Evolutionary conservation across 2,113 vertebrate genomes (phyloP), one percentile per base, ranked within the genome.

Genomic region (Alaudala cheleensis): DNA sequence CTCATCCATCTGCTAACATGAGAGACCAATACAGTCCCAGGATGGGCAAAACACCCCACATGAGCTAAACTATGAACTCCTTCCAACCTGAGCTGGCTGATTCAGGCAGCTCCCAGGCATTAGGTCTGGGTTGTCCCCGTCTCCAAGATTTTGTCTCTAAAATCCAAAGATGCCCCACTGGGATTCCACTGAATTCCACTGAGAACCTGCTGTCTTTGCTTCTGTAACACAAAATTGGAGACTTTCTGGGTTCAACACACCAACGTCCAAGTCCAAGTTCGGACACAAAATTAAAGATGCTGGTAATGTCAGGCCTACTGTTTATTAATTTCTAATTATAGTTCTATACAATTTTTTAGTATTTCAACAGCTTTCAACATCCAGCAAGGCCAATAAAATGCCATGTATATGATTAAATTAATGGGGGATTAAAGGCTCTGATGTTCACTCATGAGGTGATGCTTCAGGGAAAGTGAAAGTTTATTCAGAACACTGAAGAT

Each of bases 221-320:
- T 74, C 86, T 47, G 6, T 26, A 50, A 39, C 7, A 39, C 24
- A 80, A 19, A 71, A 34, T 0, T 11, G 6, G n/a, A 81, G 31
- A 50, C 28, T 28, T 77, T 50, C 45, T 40, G 60, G 10, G n/a
- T 33, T 29, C 42, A 56, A 15, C 3, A 29, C 31, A 49, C 13
- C 31, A 69, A 17, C 0, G 0, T 0, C 3, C 13, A 31, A 78
- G 50, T 51, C 47, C 34, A 78, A 65, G 20, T 18, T 33, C 0
- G 0, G 56, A 72, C 60, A 88, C 22, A 86, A 78, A 74, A 74
- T 11, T 45, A 18, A 60, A 79, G 47, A 39, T 16, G 51, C 18
- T 9, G 2, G 3, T 42, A 86, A 33, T 4, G 34, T 54, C 67
- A 17, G 37, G 31, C 8, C 26, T 79, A 39, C 33, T 44, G 17